These are phyloP conservation scores for Oreochromis spilurus DNA, from an alignment of 2,113 vertebrate species.

Conservation along the genomic window DNA sequence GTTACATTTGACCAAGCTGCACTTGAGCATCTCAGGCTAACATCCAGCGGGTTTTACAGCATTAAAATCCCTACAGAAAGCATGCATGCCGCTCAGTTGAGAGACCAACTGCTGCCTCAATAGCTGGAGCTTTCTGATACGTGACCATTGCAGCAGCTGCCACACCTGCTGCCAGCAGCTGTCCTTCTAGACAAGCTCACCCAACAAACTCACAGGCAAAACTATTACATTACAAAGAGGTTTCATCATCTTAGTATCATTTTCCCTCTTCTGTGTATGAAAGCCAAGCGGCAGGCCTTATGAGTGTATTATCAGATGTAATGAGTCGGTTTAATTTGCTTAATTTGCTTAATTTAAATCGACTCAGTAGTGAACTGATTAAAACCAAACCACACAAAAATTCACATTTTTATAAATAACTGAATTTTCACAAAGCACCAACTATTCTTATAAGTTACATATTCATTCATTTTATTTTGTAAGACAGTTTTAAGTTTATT, in stretches of 20 bases:
- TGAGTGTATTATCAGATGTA: not conserved
- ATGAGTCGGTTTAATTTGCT: not conserved
- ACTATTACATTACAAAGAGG: constrained; percentile 34
- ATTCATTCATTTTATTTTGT: not conserved
- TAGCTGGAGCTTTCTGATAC: not conserved
- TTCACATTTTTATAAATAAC: not conserved
- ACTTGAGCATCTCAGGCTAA: not conserved
- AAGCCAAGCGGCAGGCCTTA: not conserved
- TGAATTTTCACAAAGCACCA: not conserved
- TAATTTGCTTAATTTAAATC: not conserved
- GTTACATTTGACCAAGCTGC: not conserved
- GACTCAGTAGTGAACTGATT: not conserved
- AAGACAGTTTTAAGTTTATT: not conserved
- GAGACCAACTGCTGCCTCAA: not conserved
- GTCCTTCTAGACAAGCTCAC: not conserved
- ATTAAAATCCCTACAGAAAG: not conserved
- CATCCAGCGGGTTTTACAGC: not conserved
- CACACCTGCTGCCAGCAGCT: constrained; percentile 53
- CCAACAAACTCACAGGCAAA: not conserved
- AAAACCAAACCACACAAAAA: not conserved
- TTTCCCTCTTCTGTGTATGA: not conserved
- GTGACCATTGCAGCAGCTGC: constrained; percentile 41
- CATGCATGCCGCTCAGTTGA: not conserved
- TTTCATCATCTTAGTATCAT: not conserved
- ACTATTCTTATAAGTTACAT: not conserved